Conservation (phyloP, 2,797 vertebrate genomes). For the Paratrypauchen microcephalus region DNA sequence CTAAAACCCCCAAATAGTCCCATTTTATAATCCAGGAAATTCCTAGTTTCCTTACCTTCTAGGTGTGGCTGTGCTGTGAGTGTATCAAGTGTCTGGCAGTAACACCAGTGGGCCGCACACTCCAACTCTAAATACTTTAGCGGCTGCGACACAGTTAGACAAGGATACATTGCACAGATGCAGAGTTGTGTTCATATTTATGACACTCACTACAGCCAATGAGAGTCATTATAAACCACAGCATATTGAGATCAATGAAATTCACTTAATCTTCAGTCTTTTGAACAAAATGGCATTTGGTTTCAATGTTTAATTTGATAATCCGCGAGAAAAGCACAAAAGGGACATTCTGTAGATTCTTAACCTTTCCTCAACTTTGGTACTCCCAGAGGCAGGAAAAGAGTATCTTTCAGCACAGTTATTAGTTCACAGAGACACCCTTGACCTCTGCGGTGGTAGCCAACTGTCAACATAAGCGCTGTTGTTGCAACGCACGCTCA, state of each 20-base stretch:
- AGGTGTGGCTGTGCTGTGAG: constrained; percentile 72
- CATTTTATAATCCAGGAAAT: constrained; percentile 76
- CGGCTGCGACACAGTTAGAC: constrained; percentile 56
- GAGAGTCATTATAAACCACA: constrained; percentile 48
- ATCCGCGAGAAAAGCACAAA: constrained; percentile 74
- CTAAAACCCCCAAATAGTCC: constrained; percentile 62
- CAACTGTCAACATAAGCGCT: constrained; percentile 71
- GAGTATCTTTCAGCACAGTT: constrained; percentile 78
- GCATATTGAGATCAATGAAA: constrained; percentile 60
- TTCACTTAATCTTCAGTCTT: constrained; percentile 64
- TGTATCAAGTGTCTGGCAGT: constrained; percentile 68
- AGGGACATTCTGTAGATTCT: constrained; percentile 77
- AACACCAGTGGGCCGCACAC: constrained; percentile 58
- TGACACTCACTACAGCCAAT: constrained; percentile 14
- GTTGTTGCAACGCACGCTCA: constrained; percentile 70
- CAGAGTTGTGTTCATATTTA: constrained; percentile 36
- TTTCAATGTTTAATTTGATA: constrained; percentile 78
- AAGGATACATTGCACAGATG: constrained; percentile 35
- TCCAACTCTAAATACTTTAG: constrained; percentile 50
- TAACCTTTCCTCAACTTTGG: constrained; percentile 79
- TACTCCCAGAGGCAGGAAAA: constrained; percentile 76
- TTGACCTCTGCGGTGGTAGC: constrained; percentile 74
- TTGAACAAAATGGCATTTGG: constrained; percentile 51
- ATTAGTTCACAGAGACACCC: constrained; percentile 77
- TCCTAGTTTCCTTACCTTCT: constrained; percentile 71